phyloP scores from a whole-genome alignment of 2,888 invertebrate genomes.

The Apamea sordens region DNA sequence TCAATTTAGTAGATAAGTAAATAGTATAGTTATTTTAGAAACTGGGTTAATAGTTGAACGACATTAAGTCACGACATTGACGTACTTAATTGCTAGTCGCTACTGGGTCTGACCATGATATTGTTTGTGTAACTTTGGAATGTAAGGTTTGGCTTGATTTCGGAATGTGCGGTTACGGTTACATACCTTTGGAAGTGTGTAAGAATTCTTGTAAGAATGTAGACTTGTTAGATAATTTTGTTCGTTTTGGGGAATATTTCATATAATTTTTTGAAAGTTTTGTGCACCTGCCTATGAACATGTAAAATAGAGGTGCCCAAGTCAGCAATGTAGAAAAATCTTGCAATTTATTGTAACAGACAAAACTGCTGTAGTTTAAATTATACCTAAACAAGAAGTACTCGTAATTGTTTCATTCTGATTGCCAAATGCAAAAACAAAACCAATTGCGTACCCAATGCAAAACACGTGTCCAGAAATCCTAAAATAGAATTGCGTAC shows the following conservation, averaged over 20 bases:
- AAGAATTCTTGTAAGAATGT: slow-evolving; percentile 6
- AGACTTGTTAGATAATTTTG: not conserved
- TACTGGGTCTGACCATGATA: slow-evolving; percentile 55
- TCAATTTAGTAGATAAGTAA: slow-evolving; percentile 67
- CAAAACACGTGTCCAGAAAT: slow-evolving; percentile 35
- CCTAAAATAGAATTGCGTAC: slow-evolving; percentile 48
- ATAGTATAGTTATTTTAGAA: slow-evolving; percentile 47
- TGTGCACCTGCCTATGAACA: not conserved
- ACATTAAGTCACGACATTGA: slow-evolving; percentile 51
- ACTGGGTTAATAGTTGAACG: slow-evolving; percentile 61
- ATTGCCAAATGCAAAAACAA: slow-evolving; percentile 1
- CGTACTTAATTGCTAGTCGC: slow-evolving; percentile 57
- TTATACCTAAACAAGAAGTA: not conserved
- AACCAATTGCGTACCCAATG: slow-evolving; percentile 8
- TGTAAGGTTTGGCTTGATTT: slow-evolving; percentile 29
- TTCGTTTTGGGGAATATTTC: not conserved
- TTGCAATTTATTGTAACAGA: not conserved
- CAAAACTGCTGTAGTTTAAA: too few relatives aligned
- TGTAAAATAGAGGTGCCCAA: not conserved
- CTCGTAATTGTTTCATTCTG: not conserved
- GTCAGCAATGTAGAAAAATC: not conserved
- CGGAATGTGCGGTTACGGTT: not conserved
- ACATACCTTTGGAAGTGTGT: not conserved
- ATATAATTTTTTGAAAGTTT: not conserved
- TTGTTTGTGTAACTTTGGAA: slow-evolving; percentile 55